Base-by-base conservation (phyloP, 2,797 vertebrate species). In the Varecia variegata region DNA sequence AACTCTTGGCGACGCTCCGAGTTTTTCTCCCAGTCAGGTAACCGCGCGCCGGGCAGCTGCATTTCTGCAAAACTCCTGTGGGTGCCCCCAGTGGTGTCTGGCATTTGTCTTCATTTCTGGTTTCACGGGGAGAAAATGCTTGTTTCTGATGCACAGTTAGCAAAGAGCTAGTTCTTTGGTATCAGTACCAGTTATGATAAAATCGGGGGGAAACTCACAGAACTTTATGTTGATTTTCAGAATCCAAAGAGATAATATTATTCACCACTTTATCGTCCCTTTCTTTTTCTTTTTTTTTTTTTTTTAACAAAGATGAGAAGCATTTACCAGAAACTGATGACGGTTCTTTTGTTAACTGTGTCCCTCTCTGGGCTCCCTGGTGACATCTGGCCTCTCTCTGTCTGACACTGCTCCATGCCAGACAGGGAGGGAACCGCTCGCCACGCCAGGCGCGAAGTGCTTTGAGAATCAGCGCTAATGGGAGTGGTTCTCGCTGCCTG, bases 1-100 rank as follows among this genome's bases (percentile, higher is more conserved):
- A 99, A 99, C 98, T 98, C 98, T 99, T 99, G 99, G 98, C 99
- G 99, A 98, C 99, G 99, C 94, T 99, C 98, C 98, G 99, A 99
- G 97, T 99, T 99, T 99, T 99, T 99, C 99, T 98, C 98, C 11
- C 98, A 97, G 90, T 98, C 99, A 99, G 99, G 99, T 99, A 99
- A 99, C 73, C 32, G 43, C 7, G 80, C 32, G 74, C 97, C 95
- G 96, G 84, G 80, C 96, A 93, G 96, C 97, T 97, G 95, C 97
- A 88, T 98, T 98, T 96, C 97, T 97, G 96, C 95, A 96, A 7
- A 0, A 96, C 96, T 58, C 2, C 47, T 98, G 96, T 97, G 98
- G 95, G 95, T 95, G 45, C 67, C 94, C 95, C 93, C 96, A 82
- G 60, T 82, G 85, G 88, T 90, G 38, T 95, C 1, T 93, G 91